Evolutionary conservation across 1,140 invertebrate genomes (phyloP).

Genomic region (Procambarus clarkii): DNA sequence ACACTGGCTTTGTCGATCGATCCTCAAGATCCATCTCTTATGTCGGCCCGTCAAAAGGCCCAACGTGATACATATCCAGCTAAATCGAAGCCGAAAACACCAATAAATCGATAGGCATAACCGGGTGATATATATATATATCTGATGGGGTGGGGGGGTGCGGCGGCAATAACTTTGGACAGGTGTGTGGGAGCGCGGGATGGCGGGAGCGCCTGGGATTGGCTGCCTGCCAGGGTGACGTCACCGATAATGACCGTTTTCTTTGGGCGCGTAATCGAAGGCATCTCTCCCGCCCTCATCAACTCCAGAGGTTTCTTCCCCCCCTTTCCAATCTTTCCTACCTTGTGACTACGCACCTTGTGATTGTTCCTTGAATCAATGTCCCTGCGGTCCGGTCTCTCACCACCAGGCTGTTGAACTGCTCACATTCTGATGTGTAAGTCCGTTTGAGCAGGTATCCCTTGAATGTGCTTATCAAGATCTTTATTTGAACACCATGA

Average conservation of each 20-base stretch:
- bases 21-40: slow-evolving; percentile 18
- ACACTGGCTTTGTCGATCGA: neutral
- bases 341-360: too few relatives aligned
- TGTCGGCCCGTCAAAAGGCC: neutral
- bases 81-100: slow-evolving; percentile 23
- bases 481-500: too few relatives aligned
- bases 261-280: neutral
- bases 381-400: too few relatives aligned
- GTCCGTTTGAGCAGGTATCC: too few relatives aligned
- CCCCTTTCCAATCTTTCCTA: too few relatives aligned
- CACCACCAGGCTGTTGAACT: too few relatives aligned
- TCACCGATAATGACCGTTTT: slow-evolving; percentile 63
- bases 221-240: slow-evolving; percentile 45
- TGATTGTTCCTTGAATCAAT: too few relatives aligned
- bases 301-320: too few relatives aligned
- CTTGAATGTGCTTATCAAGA: too few relatives aligned
- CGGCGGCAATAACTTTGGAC: slow-evolving; percentile 46
- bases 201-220: slow-evolving; percentile 13
- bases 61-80: slow-evolving; percentile 19
- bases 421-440: too few relatives aligned
- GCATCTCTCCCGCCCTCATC: slow-evolving; percentile 22
- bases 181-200: slow-evolving; percentile 40
- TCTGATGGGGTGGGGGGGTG: too few relatives aligned
- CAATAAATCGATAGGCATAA: slow-evolving; percentile 66
- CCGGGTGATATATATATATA: slow-evolving; percentile 28